Evolutionary conservation across 1,140 invertebrate genomes (phyloP), one percentile per base, ranked within the genome.

Genomic region (Aphaenogaster rudis): DNA sequence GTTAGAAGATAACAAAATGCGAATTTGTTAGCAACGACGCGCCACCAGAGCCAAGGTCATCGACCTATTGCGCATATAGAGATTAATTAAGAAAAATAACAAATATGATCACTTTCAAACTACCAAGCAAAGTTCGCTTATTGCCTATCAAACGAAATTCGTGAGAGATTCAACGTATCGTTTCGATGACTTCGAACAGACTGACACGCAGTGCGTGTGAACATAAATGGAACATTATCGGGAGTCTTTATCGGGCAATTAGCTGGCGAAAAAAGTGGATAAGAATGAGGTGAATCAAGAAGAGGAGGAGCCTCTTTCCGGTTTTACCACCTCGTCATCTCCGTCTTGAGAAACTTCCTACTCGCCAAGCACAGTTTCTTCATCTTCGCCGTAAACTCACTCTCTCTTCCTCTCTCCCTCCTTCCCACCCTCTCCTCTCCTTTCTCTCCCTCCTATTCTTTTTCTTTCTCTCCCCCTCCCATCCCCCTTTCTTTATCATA

Each of bases 251-350:
- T 36, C 7, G 9, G 13, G 17, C 42, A 64, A 79, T 69, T 69
- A 8, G 21, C 15, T 6, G n/a, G 8, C 39, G 48, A 86, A n/a
- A 33, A 6, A 64, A 17, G 21, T 8, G 45, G 15, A 17, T 15
- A 33, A 78, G 39, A 39, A 74, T 4, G 13, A 74, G 9, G 48
- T 36, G 8, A 13, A 84, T 57, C 15, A 45, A 45, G 11, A 76
- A 80, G n/a, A 39, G 17, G 13, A 64, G 15, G 8, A 33, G 5
- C 6, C 45, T 48, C 13, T 85, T 52, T 42, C 28, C 17, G 7
- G 45, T 66, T 88, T 88, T 78, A 90, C 59, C 66, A 81, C 72
- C 86, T 78, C 63, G 74, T 90, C 80, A 67, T 90, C 71, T 77
- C 57, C 63, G 64, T 85, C 48, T 33, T 77, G n/a, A 42, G 9